Evolutionary conservation across 2,113 vertebrate species (phyloP).

Genomic region (Gasterosteus nipponicus): DNA sequence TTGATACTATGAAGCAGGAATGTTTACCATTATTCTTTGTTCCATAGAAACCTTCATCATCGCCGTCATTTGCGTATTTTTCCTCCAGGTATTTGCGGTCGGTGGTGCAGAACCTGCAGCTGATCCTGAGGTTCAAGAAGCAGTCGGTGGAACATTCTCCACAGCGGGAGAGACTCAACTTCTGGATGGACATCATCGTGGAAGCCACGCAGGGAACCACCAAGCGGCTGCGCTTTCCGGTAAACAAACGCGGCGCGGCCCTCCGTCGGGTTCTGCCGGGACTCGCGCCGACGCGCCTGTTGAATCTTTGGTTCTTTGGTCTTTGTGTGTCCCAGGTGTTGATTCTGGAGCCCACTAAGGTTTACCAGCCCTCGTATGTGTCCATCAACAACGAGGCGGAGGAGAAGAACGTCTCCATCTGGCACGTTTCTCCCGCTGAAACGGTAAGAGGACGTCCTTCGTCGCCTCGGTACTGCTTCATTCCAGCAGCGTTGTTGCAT

Average conservation of each 20-base stretch:
- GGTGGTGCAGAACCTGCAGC: conserved; percentile 92
- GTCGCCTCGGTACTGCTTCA: too few relatives aligned
- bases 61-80: background rate
- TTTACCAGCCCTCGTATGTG: conserved; percentile 94
- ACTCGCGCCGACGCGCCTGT: background rate
- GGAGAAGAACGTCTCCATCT: conserved; percentile 91
- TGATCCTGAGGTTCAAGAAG: conserved; percentile 94
- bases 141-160: conserved; percentile 86
- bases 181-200: conserved; percentile 98
- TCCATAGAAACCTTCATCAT: background rate
- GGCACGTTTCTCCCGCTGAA: conserved; percentile 91
- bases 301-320: background rate
- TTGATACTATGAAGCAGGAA: background rate
- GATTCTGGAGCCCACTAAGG: conserved; percentile 91
- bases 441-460: conserved; percentile 77
- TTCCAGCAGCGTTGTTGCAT: too few relatives aligned
- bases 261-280: background rate
- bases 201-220: conserved; percentile 89
- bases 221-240: conserved; percentile 91
- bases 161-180: conserved; percentile 89
- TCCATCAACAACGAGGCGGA: conserved; percentile 94
- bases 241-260: conserved; percentile 67
- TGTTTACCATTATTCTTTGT: background rate
- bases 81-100: conserved; percentile 91
- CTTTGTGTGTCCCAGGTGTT: conserved; percentile 83